These are phyloP conservation scores for Neodon shergylaensis DNA, from an alignment of 2,113 vertebrate genomes.

Conservation along the genomic window DNA sequence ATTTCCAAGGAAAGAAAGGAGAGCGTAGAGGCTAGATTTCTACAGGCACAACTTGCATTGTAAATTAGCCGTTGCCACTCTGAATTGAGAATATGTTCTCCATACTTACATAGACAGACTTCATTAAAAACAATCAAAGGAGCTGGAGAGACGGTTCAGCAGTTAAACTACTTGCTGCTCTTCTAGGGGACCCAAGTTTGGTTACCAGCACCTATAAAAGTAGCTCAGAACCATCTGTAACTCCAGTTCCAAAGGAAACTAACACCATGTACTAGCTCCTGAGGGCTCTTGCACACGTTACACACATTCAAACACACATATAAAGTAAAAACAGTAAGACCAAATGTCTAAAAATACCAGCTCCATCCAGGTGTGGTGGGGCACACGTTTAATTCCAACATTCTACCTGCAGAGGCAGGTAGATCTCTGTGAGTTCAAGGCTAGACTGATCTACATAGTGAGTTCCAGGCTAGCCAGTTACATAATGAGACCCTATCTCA, in stretches of 20 bases:
- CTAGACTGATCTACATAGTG: not conserved
- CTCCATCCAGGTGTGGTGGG: not conserved
- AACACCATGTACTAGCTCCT: not conserved
- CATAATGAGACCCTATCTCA: not conserved
- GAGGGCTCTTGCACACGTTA: no score
- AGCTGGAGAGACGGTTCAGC: not conserved
- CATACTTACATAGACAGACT: not conserved
- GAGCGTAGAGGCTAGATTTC: not conserved
- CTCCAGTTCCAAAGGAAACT: not conserved
- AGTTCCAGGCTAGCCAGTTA: not conserved
- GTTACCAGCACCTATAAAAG: not conserved
- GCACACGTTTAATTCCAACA: not conserved
- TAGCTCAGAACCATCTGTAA: not conserved
- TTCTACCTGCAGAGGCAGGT: not conserved
- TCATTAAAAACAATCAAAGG: slow-evolving; percentile 1
- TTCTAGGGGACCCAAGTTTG: not conserved
- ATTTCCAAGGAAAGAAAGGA: not conserved
- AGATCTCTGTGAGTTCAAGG: not conserved
- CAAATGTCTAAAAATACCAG: not conserved
- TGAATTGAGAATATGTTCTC: not conserved
- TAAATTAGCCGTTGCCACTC: not conserved
- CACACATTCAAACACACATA: not conserved
- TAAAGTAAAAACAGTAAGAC: not conserved
- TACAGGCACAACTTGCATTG: not conserved
- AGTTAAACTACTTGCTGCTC: not conserved